A percentile compares a stretch with the other conserved stretches of the same genome.
phyloP scores from a whole-genome alignment of 2,113 vertebrate genomes.

The Mugil cephalus region DNA sequence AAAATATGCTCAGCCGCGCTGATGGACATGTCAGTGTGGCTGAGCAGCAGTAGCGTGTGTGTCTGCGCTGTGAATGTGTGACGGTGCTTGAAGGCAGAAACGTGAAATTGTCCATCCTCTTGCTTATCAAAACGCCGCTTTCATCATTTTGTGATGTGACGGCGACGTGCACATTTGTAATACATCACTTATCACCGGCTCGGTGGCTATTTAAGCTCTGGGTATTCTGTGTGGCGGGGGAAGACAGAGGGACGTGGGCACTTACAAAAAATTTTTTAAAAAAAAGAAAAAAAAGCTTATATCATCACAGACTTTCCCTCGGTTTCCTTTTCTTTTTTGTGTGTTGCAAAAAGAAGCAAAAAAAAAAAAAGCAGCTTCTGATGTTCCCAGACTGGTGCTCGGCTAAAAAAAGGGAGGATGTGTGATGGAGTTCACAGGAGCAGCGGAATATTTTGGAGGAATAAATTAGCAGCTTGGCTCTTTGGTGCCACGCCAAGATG shows the following conservation, averaged over 20 bases:
- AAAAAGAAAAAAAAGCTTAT: slow-evolving; percentile 8
- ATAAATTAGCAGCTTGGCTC: slow-evolving; percentile 62
- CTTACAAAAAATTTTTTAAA: too few relatives aligned
- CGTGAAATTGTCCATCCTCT: slow-evolving; percentile 34
- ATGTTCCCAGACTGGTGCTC: slow-evolving; percentile 24
- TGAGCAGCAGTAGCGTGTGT: slow-evolving; percentile 4
- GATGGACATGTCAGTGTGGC: background rate
- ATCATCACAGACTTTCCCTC: slow-evolving; percentile 47
- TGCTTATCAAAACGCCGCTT: slow-evolving; percentile 45
- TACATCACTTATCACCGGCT: slow-evolving; percentile 33
- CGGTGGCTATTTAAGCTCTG: slow-evolving; percentile 38
- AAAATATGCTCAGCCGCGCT: background rate
- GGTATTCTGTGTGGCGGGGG: slow-evolving; percentile 21
- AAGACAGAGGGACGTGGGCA: background rate
- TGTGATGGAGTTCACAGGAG: slow-evolving; percentile 51
- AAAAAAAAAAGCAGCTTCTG: slow-evolving; percentile 43
- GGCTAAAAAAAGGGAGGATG: slow-evolving; percentile 1
- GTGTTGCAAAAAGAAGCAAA: slow-evolving; percentile 22
- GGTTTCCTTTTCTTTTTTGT: slow-evolving; percentile 5
- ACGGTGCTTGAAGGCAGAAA: slow-evolving; percentile 26
- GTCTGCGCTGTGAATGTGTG: slow-evolving; percentile 5
- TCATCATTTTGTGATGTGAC: slow-evolving; percentile 38
- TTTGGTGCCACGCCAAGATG: slow-evolving; percentile 55
- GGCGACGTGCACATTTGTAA: slow-evolving; percentile 47
- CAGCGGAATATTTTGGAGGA: slow-evolving; percentile 51